Evolutionary conservation across 1,140 invertebrate genomes (phyloP).

Genomic region (Macrocentrus cingulum): DNA sequence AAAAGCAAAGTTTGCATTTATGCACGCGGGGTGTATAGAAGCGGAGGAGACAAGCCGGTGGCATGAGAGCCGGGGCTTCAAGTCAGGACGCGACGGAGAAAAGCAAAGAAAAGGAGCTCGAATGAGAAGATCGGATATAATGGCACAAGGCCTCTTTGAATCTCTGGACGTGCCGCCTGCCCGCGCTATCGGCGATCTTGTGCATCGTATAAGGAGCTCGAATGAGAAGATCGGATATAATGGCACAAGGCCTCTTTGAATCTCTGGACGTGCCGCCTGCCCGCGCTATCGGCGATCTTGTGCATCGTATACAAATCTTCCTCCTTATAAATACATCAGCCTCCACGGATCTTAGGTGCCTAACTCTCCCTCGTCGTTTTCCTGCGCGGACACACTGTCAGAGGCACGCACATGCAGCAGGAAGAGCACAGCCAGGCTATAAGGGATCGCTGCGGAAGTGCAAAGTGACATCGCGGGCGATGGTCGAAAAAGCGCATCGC

Average conservation of each 20-base stretch:
- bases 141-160: constrained; percentile 60
- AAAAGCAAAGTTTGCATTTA: too few relatives aligned
- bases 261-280: constrained; percentile 42
- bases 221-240: constrained; percentile 46
- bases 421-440: neutral
- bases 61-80: constrained; percentile 15
- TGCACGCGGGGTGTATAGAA: too few relatives aligned
- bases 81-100: neutral
- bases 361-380: constrained; percentile 29
- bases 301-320: constrained; percentile 60
- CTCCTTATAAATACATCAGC: constrained; percentile 61
- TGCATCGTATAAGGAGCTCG: constrained; percentile 43
- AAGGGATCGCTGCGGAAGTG: neutral
- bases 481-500: neutral
- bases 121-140: constrained; percentile 46
- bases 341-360: constrained; percentile 50
- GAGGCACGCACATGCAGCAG: constrained; percentile 8
- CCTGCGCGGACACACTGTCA: constrained; percentile 24
- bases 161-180: constrained; percentile 42
- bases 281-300: constrained; percentile 56
- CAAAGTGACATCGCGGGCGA: constrained; percentile 3
- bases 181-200: constrained; percentile 56
- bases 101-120: constrained; percentile 17
- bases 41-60: too few relatives aligned
- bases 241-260: constrained; percentile 60